These are phyloP conservation scores for Venustaconcha ellipsiformis DNA, from an alignment of 1,140 invertebrate genomes.

Conservation along the genomic window DNA sequence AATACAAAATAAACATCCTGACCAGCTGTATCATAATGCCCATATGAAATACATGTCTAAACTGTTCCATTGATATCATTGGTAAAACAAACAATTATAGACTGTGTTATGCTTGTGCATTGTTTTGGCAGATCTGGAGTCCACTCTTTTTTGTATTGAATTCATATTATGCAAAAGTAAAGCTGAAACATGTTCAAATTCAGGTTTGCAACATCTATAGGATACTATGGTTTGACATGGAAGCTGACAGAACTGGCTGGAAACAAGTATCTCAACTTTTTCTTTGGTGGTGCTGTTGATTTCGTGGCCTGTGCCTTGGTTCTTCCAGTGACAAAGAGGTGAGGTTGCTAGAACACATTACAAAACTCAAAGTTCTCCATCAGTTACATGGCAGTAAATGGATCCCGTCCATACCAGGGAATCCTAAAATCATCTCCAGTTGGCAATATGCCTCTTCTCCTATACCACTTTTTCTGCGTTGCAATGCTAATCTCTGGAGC, in stretches of 20 bases:
- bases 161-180: not conserved
- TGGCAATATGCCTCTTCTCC: not conserved
- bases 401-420: no score
- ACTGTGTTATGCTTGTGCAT: no score
- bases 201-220: slow-evolving; percentile 79
- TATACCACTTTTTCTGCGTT: no score
- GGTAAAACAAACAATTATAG: no score
- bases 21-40: no score
- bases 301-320: slow-evolving; percentile 81
- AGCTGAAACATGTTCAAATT: slow-evolving; percentile 2
- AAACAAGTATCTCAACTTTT: slow-evolving; percentile 65
- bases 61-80: no score
- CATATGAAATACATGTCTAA: no score
- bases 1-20: no score
- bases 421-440: not conserved
- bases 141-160: not conserved
- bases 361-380: not conserved
- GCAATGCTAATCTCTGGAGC: not conserved
- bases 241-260: slow-evolving; percentile 54
- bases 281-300: slow-evolving; percentile 78
- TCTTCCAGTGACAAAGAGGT: slow-evolving; percentile 76
- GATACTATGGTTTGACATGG: slow-evolving; percentile 76
- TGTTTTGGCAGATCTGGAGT: no score
- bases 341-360: slow-evolving; percentile 8
- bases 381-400: not conserved